These are phyloP conservation scores for Chrysomallon squamiferum DNA, from an alignment of 1,140 invertebrate species.

Conservation along the genomic window DNA sequence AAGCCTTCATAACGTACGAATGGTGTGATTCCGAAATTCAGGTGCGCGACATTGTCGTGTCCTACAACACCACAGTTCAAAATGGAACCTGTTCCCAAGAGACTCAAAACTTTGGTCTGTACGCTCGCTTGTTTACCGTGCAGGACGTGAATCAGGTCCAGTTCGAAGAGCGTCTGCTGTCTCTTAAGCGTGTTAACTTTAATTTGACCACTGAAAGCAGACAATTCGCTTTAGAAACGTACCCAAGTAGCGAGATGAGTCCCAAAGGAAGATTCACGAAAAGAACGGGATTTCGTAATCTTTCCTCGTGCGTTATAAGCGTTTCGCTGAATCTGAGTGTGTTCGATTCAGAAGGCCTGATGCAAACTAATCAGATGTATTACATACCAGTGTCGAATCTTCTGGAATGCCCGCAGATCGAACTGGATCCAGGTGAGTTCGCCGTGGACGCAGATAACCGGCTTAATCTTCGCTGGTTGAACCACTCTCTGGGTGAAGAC, in stretches of 20 bases:
- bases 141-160: neutral
- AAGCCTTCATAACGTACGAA: neutral
- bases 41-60: neutral
- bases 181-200: neutral
- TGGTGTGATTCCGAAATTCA: neutral
- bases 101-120: neutral
- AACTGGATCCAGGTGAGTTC: conserved; percentile 11
- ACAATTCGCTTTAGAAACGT: neutral
- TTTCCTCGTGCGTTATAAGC: neutral
- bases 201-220: neutral
- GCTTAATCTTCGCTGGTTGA: conserved; percentile 6
- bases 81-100: neutral
- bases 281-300: too few species aligned
- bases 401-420: conserved; percentile 12
- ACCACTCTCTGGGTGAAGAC: neutral
- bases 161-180: neutral
- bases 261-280: neutral
- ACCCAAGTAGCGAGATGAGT: neutral
- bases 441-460: neutral
- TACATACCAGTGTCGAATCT: conserved; percentile 11
- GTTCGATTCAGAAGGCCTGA: neutral
- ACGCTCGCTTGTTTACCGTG: neutral
- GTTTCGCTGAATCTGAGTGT: neutral
- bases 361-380: neutral
- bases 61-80: neutral